These are phyloP conservation scores for Smithornis capensis DNA, from an alignment of 2,113 vertebrate species.

Conservation along the genomic window DNA sequence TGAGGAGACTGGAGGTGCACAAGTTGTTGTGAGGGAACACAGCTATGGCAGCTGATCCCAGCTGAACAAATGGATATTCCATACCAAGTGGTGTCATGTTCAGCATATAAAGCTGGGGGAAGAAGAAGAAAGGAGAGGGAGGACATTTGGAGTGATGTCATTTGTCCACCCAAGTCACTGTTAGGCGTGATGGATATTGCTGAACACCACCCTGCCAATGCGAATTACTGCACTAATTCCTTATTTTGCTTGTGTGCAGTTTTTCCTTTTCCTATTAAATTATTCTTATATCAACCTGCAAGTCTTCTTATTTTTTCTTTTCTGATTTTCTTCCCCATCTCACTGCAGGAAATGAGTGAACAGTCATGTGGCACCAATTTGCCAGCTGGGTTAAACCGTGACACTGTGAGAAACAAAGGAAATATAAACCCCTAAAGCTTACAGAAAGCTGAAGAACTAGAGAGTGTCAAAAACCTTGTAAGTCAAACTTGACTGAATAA, in stretches of 20 bases:
- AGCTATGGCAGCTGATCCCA: not conserved
- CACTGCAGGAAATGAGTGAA: not conserved
- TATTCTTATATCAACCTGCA: not conserved
- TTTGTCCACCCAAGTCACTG: not conserved
- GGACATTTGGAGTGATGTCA: fast-evolving
- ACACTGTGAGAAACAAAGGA: not conserved
- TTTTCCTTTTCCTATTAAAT: not conserved
- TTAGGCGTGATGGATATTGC: fast-evolving
- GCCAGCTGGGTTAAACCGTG: not conserved
- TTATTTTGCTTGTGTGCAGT: not conserved
- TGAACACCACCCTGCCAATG: not conserved
- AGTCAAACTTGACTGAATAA: not conserved
- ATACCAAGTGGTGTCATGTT: not conserved
- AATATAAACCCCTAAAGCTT: not conserved
- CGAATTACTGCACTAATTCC: not conserved
- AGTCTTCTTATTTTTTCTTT: not conserved
- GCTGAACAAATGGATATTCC: not conserved
- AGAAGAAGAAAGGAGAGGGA: not conserved
- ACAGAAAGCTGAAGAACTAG: not conserved
- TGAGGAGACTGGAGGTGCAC: not conserved
- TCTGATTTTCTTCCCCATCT: not conserved
- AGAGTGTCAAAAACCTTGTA: not conserved
- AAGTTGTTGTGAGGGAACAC: not conserved
- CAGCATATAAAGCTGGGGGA: not conserved
- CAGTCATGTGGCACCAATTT: fast-evolving